phyloP scores from a whole-genome alignment of 2,797 vertebrate genomes.

The Perodicticus potto region DNA sequence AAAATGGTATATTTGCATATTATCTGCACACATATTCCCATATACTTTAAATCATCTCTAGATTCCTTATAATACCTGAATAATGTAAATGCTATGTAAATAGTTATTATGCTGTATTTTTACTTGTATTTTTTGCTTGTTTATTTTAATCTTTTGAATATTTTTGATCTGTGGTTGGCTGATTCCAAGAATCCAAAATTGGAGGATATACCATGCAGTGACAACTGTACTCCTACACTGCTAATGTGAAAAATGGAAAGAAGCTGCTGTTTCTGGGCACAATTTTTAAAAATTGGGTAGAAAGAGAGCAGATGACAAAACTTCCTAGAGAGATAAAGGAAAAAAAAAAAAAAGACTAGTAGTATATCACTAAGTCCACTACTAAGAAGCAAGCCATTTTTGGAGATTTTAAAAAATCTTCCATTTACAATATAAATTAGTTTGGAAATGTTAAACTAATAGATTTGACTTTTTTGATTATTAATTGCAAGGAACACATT shows the following conservation, averaged over 20 bases:
- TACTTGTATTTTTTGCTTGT: neutral
- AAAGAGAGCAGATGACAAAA: slow-evolving; percentile 18
- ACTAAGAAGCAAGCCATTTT: neutral
- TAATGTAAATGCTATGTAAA: neutral
- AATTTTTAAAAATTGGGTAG: neutral
- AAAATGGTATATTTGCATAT: too few species aligned
- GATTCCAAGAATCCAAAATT: neutral
- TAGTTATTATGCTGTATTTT: neutral
- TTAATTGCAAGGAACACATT: slow-evolving; percentile 43
- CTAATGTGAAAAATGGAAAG: slow-evolving; percentile 43
- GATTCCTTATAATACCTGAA: neutral
- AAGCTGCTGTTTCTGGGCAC: neutral
- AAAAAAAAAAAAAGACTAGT: slow-evolving; percentile 28
- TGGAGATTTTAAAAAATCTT: slow-evolving; percentile 48
- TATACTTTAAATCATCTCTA: neutral
- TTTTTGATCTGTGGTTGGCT: neutral
- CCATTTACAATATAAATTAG: slow-evolving; percentile 40
- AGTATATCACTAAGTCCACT: neutral
- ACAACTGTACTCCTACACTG: neutral
- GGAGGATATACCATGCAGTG: neutral
- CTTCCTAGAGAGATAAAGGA: neutral
- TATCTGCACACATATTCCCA: neutral
- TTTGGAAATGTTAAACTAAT: slow-evolving; percentile 59
- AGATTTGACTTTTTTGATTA: slow-evolving; percentile 8
- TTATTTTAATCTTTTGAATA: neutral